Evolutionary conservation across 2,797 vertebrate species (phyloP).

Genomic region (Meriones psammophilus): DNA sequence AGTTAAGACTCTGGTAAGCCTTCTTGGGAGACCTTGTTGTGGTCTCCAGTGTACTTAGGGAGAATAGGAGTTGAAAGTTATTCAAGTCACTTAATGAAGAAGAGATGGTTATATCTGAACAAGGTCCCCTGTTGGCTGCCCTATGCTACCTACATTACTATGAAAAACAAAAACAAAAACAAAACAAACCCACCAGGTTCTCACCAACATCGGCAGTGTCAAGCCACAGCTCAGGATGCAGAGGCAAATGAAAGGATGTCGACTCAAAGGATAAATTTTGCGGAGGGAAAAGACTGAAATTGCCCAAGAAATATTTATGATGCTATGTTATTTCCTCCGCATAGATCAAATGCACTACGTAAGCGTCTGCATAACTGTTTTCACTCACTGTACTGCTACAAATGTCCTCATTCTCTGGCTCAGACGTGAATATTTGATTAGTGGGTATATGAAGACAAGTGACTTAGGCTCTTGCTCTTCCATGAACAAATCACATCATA

Average conservation of each 20-base stretch:
- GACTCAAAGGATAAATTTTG: neutral
- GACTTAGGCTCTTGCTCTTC: neutral
- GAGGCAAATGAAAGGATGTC: neutral
- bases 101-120: neutral
- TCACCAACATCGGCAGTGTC: neutral
- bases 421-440: slow-evolving; percentile 1
- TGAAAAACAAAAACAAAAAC: neutral
- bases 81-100: neutral
- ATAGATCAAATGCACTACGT: neutral
- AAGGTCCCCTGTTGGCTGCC: neutral
- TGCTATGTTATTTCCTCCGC: neutral
- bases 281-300: neutral
- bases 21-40: neutral
- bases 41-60: neutral
- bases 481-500: neutral
- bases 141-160: neutral
- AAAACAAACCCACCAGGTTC: neutral
- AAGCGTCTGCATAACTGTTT: neutral
- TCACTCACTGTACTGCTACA: neutral
- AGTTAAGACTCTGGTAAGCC: neutral
- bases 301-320: neutral
- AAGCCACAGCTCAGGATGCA: neutral
- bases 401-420: neutral
- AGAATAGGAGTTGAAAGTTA: neutral
- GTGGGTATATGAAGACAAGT: neutral